Evolutionary conservation across 2,888 invertebrate species (phyloP).

Genomic region (Lucinisca nassula): DNA sequence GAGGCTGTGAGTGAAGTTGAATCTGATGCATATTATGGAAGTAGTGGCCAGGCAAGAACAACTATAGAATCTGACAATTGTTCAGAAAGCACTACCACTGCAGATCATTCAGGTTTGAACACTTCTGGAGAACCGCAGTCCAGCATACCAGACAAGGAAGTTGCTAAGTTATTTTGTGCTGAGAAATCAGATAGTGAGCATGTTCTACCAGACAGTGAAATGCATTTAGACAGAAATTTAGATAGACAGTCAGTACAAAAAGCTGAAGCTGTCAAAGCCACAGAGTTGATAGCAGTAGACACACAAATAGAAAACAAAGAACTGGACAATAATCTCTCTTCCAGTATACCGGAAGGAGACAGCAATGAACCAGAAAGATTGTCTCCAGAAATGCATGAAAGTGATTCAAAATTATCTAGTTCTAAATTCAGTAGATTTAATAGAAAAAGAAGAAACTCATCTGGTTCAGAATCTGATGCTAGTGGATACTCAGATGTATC

Average conservation of each 20-base stretch:
- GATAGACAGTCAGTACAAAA: not conserved
- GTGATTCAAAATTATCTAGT: conserved; percentile 61
- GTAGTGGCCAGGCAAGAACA: not conserved
- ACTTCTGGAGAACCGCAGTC: not conserved
- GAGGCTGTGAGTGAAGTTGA: conserved; percentile 1
- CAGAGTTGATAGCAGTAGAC: not conserved
- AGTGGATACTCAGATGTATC: not conserved
- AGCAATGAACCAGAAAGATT: not conserved
- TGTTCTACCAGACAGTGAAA: not conserved
- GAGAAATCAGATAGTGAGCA: not conserved
- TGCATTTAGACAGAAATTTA: not conserved
- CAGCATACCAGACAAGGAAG: not conserved
- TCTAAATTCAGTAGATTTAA: conserved; percentile 64
- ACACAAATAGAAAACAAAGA: not conserved
- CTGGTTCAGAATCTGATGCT: not conserved
- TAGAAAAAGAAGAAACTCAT: conserved; percentile 49
- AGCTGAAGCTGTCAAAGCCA: not conserved
- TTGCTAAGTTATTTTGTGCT: not conserved
- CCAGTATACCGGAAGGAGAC: not conserved
- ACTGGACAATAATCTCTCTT: not conserved
- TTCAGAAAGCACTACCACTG: not conserved
- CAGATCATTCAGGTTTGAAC: not conserved
- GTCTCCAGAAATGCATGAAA: conserved; percentile 23
- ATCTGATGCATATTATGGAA: not conserved
- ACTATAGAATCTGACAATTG: not conserved